Evolutionary conservation across 2,797 vertebrate genomes (phyloP).

Genomic region (Acestrorhynchus altus): DNA sequence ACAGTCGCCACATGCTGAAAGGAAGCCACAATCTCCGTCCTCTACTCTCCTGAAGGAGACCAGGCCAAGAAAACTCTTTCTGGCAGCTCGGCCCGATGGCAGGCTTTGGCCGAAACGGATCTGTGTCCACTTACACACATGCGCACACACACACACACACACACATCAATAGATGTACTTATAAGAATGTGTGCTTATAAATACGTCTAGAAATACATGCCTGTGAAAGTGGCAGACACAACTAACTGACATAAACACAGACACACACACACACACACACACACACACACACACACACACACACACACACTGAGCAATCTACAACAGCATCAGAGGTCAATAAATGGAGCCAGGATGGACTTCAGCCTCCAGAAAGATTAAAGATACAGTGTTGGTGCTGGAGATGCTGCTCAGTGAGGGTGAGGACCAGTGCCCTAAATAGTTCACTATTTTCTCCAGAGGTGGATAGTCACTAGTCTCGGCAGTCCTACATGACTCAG

Average conservation of each 20-base stretch:
- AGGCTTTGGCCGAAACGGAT: constrained; percentile 25
- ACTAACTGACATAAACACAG: constrained; percentile 8
- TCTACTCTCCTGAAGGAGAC: constrained; percentile 41
- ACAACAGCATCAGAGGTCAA: constrained; percentile 45
- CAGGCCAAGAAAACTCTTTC: constrained; percentile 58
- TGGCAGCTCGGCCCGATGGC: constrained; percentile 58
- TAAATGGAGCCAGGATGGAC: constrained; percentile 43
- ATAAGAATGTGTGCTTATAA: not conserved
- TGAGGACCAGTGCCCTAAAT: not conserved
- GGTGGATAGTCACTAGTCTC: not conserved
- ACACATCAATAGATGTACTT: not conserved
- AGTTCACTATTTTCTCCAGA: not conserved
- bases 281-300: constrained; percentile 18
- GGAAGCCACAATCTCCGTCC: constrained; percentile 44
- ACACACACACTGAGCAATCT: constrained; percentile 19
- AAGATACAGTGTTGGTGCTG: constrained; percentile 60
- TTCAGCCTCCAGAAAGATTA: constrained; percentile 39
- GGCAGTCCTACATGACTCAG: not conserved
- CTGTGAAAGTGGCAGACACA: constrained; percentile 19
- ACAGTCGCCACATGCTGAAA: constrained; percentile 32
- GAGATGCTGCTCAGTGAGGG: not conserved
- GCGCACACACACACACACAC: constrained; percentile 1
- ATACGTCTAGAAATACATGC: not conserved
- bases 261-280: constrained; percentile 18
- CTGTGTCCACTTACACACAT: not conserved